Evolutionary conservation across 2,797 vertebrate genomes (phyloP).

Genomic region (Carapus acus): DNA sequence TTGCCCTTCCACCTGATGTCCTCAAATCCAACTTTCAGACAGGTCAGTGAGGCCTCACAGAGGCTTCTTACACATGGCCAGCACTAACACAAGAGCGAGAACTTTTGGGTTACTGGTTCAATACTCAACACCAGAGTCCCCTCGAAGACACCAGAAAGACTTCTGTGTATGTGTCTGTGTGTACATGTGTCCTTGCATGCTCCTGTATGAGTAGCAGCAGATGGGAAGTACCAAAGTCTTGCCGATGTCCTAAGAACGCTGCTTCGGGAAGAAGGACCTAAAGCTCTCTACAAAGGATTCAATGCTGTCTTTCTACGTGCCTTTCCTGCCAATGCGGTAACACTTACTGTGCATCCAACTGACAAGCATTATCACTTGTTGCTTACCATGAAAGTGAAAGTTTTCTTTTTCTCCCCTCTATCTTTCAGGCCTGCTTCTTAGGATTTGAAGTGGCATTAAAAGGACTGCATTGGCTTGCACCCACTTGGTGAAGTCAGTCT

Average conservation of each 20-base stretch:
- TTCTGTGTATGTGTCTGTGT: too few species aligned
- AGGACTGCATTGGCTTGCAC: constrained; percentile 62
- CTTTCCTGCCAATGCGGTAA: constrained; percentile 77
- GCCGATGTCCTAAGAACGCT: constrained; percentile 67
- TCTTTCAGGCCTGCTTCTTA: constrained; percentile 73
- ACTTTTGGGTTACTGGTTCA: too few species aligned
- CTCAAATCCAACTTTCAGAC: constrained; percentile 80
- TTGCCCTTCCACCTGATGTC: constrained; percentile 75
- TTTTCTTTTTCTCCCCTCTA: neutral
- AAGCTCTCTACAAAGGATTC: constrained; percentile 74
- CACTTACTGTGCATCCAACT: neutral
- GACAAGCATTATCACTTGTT: neutral
- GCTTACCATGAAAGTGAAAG: neutral
- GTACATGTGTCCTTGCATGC: neutral
- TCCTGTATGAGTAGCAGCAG: constrained; percentile 61
- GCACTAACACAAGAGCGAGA: too few species aligned
- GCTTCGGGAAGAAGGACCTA: constrained; percentile 68
- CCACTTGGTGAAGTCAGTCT: constrained; percentile 55
- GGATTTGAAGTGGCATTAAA: constrained; percentile 73
- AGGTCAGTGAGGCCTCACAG: constrained; percentile 45
- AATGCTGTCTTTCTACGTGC: constrained; percentile 75
- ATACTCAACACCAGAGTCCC: too few species aligned
- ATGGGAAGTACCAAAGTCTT: constrained; percentile 67
- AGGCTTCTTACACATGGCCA: too few species aligned
- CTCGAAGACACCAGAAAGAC: too few species aligned